phyloP scores from a whole-genome alignment of 2,888 invertebrate species.

The Unio pictorum region DNA sequence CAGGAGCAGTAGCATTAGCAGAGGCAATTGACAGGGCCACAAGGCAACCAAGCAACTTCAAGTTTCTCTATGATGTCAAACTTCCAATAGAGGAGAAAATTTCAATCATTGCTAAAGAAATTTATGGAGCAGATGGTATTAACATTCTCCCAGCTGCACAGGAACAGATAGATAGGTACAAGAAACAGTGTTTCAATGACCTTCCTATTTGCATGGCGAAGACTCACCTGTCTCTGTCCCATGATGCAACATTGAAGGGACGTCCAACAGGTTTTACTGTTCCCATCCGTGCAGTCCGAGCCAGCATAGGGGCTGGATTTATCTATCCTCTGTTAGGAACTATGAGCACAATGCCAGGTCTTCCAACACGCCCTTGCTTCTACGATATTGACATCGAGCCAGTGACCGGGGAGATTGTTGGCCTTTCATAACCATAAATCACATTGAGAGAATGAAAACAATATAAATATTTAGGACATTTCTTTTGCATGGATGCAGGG shows the following conservation, averaged over 20 bases:
- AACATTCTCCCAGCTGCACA: conserved; percentile 83
- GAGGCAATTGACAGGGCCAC: conserved; percentile 89
- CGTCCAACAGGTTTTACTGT: conserved; percentile 92
- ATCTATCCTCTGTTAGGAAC: conserved; percentile 94
- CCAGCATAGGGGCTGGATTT: conserved; percentile 96
- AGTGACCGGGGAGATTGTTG: conserved; percentile 92
- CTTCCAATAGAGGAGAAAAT: conserved; percentile 89
- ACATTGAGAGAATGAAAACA: neutral
- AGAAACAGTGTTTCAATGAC: conserved; percentile 76
- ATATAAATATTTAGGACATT: too few species aligned
- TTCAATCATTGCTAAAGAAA: conserved; percentile 87
- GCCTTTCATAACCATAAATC: conserved; percentile 82
- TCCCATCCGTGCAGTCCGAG: conserved; percentile 87
- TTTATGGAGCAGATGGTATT: conserved; percentile 95
- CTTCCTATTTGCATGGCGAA: conserved; percentile 99
- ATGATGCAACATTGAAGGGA: conserved; percentile 91
- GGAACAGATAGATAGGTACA: conserved; percentile 81
- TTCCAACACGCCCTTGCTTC: conserved; percentile 94
- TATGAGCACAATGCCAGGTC: conserved; percentile 95
- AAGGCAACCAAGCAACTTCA: conserved; percentile 75
- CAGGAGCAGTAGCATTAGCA: conserved; percentile 88
- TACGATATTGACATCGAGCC: conserved; percentile 87
- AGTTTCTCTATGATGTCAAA: conserved; percentile 73
- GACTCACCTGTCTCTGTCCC: conserved; percentile 93
- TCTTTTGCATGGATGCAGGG: too few species aligned